These are phyloP conservation scores for Mythimna pallens DNA, from an alignment of 2,888 invertebrate species.

Conservation along the genomic window DNA sequence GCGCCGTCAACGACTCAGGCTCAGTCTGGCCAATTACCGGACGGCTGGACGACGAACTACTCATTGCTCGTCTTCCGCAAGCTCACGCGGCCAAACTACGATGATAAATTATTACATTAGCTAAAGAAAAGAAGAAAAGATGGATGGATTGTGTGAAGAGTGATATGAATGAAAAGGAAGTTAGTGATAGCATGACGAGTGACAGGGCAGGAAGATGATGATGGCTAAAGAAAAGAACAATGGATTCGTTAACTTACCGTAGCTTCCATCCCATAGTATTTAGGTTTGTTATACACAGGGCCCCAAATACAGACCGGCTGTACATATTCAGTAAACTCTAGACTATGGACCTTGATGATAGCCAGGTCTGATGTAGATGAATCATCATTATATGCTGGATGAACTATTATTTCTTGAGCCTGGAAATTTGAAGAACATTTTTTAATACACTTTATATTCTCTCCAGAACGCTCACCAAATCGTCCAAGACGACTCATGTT, in stretches of 20 bases:
- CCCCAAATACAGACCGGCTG: constrained; percentile 87
- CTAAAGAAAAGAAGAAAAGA: background rate
- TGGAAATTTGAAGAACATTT: constrained; percentile 50
- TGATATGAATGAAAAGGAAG: no score
- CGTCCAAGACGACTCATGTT: no score
- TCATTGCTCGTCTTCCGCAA: no score
- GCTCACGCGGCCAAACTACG: no score
- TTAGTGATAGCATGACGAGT: no score
- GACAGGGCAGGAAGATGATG: no score
- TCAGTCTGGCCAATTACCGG: no score
- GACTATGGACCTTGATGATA: constrained; percentile 79
- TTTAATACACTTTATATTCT: background rate
- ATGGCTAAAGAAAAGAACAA: background rate
- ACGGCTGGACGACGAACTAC: no score
- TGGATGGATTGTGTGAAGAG: no score
- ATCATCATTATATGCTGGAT: constrained; percentile 77
- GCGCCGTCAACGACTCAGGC: no score
- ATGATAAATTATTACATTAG: background rate
- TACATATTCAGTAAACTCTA: constrained; percentile 80
- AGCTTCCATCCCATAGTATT: constrained; percentile 78
- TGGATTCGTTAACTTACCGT: constrained; percentile 71
- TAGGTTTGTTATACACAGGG: constrained; percentile 81
- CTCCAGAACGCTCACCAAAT: no score
- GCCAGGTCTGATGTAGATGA: constrained; percentile 83
- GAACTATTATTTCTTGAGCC: constrained; percentile 79